These are phyloP conservation scores for Leucoraja erinaceus DNA, from an alignment of 2,113 vertebrate species.

Conservation along the genomic window DNA sequence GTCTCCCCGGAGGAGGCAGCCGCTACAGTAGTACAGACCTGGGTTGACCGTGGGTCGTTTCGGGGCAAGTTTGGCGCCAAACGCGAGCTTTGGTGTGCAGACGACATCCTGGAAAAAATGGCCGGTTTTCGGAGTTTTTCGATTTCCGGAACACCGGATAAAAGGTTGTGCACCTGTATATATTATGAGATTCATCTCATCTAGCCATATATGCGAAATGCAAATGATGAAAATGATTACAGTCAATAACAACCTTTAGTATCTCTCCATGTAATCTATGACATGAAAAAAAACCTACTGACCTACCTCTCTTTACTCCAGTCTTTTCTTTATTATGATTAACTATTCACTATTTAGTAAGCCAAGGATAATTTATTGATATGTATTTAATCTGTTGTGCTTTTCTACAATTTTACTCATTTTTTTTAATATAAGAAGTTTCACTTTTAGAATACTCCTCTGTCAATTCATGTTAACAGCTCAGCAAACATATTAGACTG, in stretches of 20 bases:
- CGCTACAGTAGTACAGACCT: too few relatives aligned
- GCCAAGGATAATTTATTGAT: not conserved
- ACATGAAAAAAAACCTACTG: not conserved
- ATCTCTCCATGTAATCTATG: not conserved
- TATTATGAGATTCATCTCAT: not conserved
- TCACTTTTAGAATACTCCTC: not conserved
- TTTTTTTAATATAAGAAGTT: not conserved
- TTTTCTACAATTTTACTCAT: not conserved
- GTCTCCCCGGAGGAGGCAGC: too few relatives aligned
- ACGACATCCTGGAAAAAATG: too few relatives aligned
- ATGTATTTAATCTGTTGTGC: not conserved
- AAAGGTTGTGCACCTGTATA: too few relatives aligned
- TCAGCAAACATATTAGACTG: not conserved
- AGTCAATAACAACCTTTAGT: not conserved
- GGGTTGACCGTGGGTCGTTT: too few relatives aligned
- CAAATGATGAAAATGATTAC: not conserved
- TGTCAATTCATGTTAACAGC: not conserved
- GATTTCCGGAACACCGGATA: too few relatives aligned
- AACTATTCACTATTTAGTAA: not conserved
- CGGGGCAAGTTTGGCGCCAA: too few relatives aligned
- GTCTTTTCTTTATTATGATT: not conserved
- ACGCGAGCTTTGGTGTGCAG: too few relatives aligned
- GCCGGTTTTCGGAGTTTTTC: too few relatives aligned
- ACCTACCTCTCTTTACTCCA: not conserved
- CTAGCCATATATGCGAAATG: not conserved